Percentiles rank a stretch among this genome's conserved stretches.
Evolutionary conservation across 2,888 invertebrate genomes (phyloP).

Genomic region (Quadroppia sp.): DNA sequence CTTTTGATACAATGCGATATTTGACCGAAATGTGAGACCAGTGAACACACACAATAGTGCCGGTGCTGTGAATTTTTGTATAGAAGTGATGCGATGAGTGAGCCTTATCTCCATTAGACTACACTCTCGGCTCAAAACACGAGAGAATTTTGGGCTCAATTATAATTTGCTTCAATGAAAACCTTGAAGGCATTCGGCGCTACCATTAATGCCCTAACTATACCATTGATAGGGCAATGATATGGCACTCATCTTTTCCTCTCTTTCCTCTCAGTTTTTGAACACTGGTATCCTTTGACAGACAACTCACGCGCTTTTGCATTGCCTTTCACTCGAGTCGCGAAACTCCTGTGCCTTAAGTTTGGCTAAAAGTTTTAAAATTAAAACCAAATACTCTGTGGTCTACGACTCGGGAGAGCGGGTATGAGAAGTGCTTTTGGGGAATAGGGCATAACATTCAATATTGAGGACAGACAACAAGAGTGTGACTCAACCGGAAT

Average conservation of each 20-base stretch:
- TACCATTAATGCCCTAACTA: constrained; percentile 5
- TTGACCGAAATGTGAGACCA: constrained; percentile 20
- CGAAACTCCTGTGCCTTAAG: constrained; percentile 6
- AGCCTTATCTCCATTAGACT: not conserved
- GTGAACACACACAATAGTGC: not conserved
- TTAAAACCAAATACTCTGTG: constrained; percentile 7
- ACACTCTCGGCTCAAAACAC: not conserved
- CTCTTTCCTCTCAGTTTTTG: not conserved
- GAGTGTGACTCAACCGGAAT: not conserved
- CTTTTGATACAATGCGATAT: constrained; percentile 11
- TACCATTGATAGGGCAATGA: not conserved
- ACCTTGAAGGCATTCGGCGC: constrained; percentile 22
- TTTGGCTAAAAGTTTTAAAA: not conserved
- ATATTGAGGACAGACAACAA: not conserved
- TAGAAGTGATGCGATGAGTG: not conserved
- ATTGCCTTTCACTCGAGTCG: not conserved
- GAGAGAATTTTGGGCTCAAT: constrained; percentile 13
- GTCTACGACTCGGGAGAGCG: not conserved
- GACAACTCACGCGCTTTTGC: constrained; percentile 22
- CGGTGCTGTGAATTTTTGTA: not conserved
- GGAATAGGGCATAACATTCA: not conserved
- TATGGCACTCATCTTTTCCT: not conserved
- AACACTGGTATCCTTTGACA: constrained; percentile 26
- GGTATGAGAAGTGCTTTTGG: not conserved
- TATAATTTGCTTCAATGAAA: constrained; percentile 15